Base-by-base conservation (phyloP, 2,113 vertebrate species). In the Lipophrys pholis region DNA sequence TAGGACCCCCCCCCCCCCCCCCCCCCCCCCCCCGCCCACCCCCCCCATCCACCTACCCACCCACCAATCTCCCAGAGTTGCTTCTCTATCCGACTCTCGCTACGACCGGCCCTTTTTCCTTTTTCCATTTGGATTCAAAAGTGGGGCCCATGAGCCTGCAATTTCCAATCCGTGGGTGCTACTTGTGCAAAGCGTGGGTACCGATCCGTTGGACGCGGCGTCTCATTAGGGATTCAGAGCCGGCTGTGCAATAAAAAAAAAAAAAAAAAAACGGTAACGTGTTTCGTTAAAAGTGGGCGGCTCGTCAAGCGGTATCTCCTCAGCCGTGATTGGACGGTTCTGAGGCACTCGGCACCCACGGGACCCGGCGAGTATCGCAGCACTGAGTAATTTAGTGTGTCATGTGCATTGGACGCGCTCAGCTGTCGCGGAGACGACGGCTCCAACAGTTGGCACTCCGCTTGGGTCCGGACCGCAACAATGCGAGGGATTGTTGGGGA, bases 111-210 rank as follows among this genome's bases (percentile, higher is more conserved):
- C n/a, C n/a, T n/a, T n/a, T n/a, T n/a, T n/a, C n/a, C n/a, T n/a
- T n/a, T 61, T 42, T 57, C 50, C 74, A 59, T 71, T 77, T 75
- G 39, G 62, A n/a, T n/a, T n/a, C n/a, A 76, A 52, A 59, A 68
- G 65, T 53, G 68, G 58, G n/a, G n/a, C n/a, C n/a, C n/a, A n/a
- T n/a, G n/a, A 73, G 66, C 55, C 60, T 51, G 73, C 73, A 42
- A 80, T 80, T 80, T 81, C 62, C 73, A 75, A 57, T 62, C 61
- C 5, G 65, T 78, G 85, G 79, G 77, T 80, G 89, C 74, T 79
- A 69, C 86, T 85, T 80, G 78, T 73, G 80, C 78, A 3, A 38
- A 86, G 80, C 69, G 73, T 80, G 85, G 76, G 80, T 77, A n/a
- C 80, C 66, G 73, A 77, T 65, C 48, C 5, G 78, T 67, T 59